Evolutionary conservation across 2,113 vertebrate species (phyloP), one percentile per base, ranked within the genome.

Genomic region (Ploceus nigricollis): DNA sequence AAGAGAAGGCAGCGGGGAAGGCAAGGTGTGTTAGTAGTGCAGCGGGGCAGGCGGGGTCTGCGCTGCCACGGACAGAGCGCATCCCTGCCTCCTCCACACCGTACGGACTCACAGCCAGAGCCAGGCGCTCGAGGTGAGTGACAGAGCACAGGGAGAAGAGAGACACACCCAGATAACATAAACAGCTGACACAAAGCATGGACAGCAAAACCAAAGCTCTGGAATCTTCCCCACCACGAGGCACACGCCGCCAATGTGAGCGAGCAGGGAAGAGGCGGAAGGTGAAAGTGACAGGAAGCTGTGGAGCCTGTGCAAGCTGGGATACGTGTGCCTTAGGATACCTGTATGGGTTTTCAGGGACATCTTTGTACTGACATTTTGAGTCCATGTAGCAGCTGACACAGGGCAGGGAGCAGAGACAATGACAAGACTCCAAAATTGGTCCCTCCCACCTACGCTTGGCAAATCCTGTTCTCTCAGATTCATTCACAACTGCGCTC

Each of bases 151-250:
- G 57, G 56, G 37, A 47, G 80, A 63, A 78, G 57, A 93, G 92
- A 82, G 56, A 68, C 71, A 94, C 91, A 77, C 37, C 6, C 1
- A 93, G 78, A 51, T 3, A 4, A 30, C 39, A 33, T 8, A 10
- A 91, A 89, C 82, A 56, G 72, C 69, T 60, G 69, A 58, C 75
- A 76, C 13, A 56, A 73, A 54, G 73, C 35, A 53, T 0, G 5
- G 61, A 81, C 61, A n/a, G 92, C 73, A 93, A 84, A 92, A 54
- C 25, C 93, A 87, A 63, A 72, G 83, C 31, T 87, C 70, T 77
- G 93, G 89, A 93, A 96, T 89, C 78, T 87, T 72, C 71, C 82
- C 70, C 61, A 30, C 56, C 25, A n/a, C 5, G 40, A 70, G 65
- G 33, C 3, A 15, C 54, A 4, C 3, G 2, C 25, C 9, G 4